These are phyloP conservation scores for Trogon surrucura DNA, from an alignment of 2,113 vertebrate genomes.

Conservation along the genomic window DNA sequence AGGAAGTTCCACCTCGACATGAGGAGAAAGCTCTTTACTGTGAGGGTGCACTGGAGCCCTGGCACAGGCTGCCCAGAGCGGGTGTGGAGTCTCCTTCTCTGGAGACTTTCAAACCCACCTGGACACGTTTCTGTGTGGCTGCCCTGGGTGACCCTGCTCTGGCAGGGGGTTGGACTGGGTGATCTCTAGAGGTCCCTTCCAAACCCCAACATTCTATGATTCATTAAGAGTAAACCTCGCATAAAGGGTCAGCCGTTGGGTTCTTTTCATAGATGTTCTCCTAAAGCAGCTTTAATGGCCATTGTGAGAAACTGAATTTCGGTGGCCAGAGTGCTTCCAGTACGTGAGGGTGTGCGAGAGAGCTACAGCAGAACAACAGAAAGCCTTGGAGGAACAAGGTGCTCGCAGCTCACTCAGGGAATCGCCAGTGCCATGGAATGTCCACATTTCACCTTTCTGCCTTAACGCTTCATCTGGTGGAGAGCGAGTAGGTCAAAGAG, in stretches of 20 bases:
- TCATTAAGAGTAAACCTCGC: background rate
- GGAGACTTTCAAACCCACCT: no score
- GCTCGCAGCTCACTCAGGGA: background rate
- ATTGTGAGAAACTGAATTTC: background rate
- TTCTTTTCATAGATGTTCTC: background rate
- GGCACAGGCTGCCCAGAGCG: no score
- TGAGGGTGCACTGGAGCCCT: no score
- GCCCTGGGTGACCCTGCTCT: no score
- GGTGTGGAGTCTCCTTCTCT: no score
- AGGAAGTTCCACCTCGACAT: no score
- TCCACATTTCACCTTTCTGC: background rate
- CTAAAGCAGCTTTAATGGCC: background rate
- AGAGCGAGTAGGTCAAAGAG: background rate
- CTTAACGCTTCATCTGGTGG: background rate
- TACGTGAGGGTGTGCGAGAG: background rate
- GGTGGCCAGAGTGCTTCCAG: background rate
- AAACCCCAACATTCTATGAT: no score
- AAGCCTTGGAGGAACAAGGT: background rate
- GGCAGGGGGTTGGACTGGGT: no score
- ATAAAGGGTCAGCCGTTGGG: background rate
- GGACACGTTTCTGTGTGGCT: no score
- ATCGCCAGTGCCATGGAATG: background rate
- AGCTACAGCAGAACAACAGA: background rate
- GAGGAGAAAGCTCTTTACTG: no score
- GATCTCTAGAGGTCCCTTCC: no score